phyloP scores from a whole-genome alignment of 2,113 vertebrate genomes.

The Petrocephalus microphthalmus region DNA sequence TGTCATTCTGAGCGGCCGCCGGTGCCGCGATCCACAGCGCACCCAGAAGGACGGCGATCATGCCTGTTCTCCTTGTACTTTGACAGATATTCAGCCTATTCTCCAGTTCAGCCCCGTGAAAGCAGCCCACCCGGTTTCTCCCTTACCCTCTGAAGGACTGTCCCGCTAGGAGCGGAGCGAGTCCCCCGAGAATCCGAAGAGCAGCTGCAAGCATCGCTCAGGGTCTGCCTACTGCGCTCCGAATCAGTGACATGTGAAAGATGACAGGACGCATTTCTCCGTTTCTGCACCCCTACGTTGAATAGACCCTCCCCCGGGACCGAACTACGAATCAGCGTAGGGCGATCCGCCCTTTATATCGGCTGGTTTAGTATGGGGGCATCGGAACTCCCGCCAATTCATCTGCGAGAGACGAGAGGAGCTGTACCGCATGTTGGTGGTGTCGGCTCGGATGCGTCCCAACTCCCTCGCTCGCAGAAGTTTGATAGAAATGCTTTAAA shows the following conservation, averaged over 20 bases:
- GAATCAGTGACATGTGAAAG: neutral
- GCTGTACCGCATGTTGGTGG: neutral
- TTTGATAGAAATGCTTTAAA: neutral
- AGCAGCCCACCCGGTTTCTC: neutral
- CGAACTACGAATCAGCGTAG: neutral
- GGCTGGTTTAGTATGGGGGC: neutral
- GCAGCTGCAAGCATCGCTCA: neutral
- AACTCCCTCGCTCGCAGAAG: neutral
- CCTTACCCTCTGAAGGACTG: neutral
- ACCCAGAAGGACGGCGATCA: constrained; percentile 64
- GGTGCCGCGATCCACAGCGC: constrained; percentile 66
- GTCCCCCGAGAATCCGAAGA: neutral
- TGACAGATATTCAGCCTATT: neutral
- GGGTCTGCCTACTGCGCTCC: neutral
- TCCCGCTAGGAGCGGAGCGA: neutral
- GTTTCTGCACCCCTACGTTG: neutral
- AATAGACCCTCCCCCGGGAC: neutral
- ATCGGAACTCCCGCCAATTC: neutral
- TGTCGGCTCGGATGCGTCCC: neutral
- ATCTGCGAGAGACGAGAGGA: neutral
- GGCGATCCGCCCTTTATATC: neutral
- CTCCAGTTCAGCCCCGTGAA: neutral
- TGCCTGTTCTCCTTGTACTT: constrained; percentile 42
- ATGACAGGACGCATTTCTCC: neutral
- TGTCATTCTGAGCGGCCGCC: constrained; percentile 51